Conservation (phyloP, 2,797 vertebrate species). For the Hemitrygon akajei region DNA sequence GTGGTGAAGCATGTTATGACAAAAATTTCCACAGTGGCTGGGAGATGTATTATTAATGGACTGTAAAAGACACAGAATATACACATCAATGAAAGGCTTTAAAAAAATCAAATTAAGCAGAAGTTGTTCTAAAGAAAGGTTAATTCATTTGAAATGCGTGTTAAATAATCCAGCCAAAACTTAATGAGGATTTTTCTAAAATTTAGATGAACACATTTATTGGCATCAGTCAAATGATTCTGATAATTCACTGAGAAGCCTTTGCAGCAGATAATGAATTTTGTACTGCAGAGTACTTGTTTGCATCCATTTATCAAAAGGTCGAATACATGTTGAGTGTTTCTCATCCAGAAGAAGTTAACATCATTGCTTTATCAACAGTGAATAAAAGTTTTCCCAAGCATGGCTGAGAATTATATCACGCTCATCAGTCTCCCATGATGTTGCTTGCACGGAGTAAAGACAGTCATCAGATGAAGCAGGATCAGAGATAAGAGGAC, state of each 20-base stretch:
- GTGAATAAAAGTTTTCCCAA: neutral
- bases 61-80: neutral
- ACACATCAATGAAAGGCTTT: neutral
- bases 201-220: neutral
- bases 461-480: neutral
- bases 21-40: too few species aligned
- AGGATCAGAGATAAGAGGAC: neutral
- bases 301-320: neutral
- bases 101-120: too few species aligned
- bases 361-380: neutral
- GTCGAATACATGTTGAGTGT: neutral
- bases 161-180: neutral
- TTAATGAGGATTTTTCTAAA: neutral
- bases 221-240: neutral
- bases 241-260: neutral
- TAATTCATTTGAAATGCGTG: neutral
- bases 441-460: neutral
- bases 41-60: too few species aligned
- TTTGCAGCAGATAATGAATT: neutral
- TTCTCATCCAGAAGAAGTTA: neutral
- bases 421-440: neutral
- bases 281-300: neutral
- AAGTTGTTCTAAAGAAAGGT: too few species aligned
- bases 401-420: neutral
- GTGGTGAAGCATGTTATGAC: too few species aligned